phyloP scores from a whole-genome alignment of 2,797 vertebrate species.

The Betta splendens region DNA sequence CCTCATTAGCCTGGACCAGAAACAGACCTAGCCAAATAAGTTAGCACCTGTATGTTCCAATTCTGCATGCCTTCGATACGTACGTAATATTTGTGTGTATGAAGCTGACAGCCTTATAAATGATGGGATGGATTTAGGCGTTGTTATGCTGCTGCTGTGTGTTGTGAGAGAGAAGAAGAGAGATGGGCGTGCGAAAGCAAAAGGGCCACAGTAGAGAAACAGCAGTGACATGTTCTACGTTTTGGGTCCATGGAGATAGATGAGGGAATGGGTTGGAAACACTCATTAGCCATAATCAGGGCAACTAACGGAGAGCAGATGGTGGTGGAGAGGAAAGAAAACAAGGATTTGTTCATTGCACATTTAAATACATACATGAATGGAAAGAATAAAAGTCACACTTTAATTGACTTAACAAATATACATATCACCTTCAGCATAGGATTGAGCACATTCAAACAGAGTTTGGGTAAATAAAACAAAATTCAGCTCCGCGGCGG shows the following conservation, averaged over 20 bases:
- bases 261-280: constrained; percentile 71
- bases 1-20: constrained; percentile 80
- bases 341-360: constrained; percentile 34
- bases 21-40: constrained; percentile 80
- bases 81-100: constrained; percentile 80
- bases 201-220: constrained; percentile 67
- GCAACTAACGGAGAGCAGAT: constrained; percentile 76
- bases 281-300: constrained; percentile 76
- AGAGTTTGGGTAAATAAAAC: constrained; percentile 39
- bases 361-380: constrained; percentile 29
- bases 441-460: constrained; percentile 7
- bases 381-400: constrained; percentile 21
- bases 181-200: constrained; percentile 53
- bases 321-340: constrained; percentile 55
- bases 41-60: constrained; percentile 87
- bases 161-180: constrained; percentile 49
- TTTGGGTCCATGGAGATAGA: constrained; percentile 74
- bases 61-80: constrained; percentile 76
- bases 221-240: constrained; percentile 74
- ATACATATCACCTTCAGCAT: constrained; percentile 4
- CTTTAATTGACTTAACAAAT: constrained; percentile 32
- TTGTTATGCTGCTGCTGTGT: constrained; percentile 36
- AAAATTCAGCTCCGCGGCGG: constrained; percentile 32
- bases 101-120: constrained; percentile 80
- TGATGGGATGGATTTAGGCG: constrained; percentile 63